phyloP scores from a whole-genome alignment of 2,113 vertebrate species.

The Orthonyx spaldingii region DNA sequence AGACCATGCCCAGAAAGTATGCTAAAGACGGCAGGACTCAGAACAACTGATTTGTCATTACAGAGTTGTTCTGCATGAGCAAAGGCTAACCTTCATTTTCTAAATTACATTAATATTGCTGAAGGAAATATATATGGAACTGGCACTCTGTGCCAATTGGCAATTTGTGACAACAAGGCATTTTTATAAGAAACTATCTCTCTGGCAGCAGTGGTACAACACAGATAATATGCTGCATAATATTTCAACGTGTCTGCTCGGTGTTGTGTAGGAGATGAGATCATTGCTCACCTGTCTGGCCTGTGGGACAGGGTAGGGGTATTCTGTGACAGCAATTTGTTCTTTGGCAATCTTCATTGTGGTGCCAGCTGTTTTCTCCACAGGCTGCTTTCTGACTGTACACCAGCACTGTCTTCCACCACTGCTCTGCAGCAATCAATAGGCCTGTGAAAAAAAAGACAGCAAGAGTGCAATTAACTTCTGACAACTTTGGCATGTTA shows the following conservation, averaged over 20 bases:
- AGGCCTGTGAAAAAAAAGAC: conserved; percentile 33
- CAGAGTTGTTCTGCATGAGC: background rate
- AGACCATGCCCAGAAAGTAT: background rate
- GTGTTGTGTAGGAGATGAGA: background rate
- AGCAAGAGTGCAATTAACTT: conserved; percentile 42
- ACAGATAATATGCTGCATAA: background rate
- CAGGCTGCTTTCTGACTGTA: background rate
- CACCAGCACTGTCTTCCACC: background rate
- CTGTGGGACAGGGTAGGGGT: background rate
- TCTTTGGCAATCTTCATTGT: background rate
- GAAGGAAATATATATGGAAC: background rate
- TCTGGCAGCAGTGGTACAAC: background rate
- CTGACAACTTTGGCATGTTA: conserved; percentile 45
- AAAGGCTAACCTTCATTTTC: background rate
- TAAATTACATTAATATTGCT: background rate
- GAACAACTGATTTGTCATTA: background rate
- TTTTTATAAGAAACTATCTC: background rate
- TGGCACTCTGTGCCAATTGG: background rate
- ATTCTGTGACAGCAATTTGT: background rate
- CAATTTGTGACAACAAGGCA: background rate
- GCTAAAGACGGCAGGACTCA: background rate
- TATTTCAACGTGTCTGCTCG: background rate
- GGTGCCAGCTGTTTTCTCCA: background rate
- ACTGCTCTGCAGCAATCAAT: background rate
- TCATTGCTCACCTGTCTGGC: background rate